Evolutionary conservation across 2,888 invertebrate genomes (phyloP).

Genomic region (Lochmaea crataegi): DNA sequence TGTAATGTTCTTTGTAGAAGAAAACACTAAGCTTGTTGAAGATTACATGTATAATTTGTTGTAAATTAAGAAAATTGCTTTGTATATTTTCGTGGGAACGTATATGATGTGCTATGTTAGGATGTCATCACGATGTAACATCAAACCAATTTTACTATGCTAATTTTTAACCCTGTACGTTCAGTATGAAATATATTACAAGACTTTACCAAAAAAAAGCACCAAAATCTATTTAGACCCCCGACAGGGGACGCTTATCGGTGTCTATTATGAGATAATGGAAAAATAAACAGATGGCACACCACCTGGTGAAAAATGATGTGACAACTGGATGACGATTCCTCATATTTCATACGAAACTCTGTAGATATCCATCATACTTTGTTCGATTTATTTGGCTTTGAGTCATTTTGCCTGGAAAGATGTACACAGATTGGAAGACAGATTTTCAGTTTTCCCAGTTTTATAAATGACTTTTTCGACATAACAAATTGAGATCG

Average conservation of each 20-base stretch:
- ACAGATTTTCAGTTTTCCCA: constrained; percentile 29
- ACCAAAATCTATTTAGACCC: not conserved
- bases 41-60: not conserved
- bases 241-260: constrained; percentile 1
- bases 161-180: too few relatives aligned
- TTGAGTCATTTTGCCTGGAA: constrained; percentile 14
- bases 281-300: constrained; percentile 16
- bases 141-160: too few relatives aligned
- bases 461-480: constrained; percentile 19
- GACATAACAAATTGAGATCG: constrained; percentile 25
- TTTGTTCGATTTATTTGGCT: constrained; percentile 37
- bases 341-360: constrained; percentile 32
- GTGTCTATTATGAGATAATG: constrained; percentile 11
- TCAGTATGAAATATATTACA: too few relatives aligned
- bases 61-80: not conserved
- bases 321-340: constrained; percentile 23
- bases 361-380: constrained; percentile 37
- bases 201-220: too few relatives aligned
- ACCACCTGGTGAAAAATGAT: constrained; percentile 21
- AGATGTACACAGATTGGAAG: constrained; percentile 33
- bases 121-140: too few relatives aligned
- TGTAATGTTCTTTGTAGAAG: not conserved
- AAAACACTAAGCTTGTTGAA: not conserved
- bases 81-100: not conserved
- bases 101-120: too few relatives aligned